These are phyloP conservation scores for Oophaga sylvatica DNA, from an alignment of 2,797 vertebrate species.

Conservation along the genomic window DNA sequence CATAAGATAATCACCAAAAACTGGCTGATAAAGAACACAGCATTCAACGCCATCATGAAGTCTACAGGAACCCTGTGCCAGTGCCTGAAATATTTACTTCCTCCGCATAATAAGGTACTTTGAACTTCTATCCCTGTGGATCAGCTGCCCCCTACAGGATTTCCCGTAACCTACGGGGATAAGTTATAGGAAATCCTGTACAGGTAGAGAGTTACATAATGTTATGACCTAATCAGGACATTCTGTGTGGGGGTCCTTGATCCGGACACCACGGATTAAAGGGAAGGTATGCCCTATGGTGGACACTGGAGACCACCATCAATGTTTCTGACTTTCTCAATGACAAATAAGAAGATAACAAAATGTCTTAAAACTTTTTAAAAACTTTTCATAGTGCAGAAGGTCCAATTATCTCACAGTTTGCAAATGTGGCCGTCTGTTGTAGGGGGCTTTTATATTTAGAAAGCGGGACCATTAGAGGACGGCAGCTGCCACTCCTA, in stretches of 20 bases:
- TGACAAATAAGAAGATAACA: neutral
- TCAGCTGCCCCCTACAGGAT: neutral
- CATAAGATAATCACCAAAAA: constrained; percentile 80
- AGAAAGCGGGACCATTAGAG: no score
- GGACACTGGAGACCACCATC: neutral
- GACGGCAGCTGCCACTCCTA: neutral
- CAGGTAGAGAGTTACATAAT: no score
- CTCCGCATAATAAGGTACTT: constrained; percentile 77
- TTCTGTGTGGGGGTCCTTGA: no score
- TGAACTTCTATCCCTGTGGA: neutral
- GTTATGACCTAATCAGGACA: no score
- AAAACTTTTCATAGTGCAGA: no score
- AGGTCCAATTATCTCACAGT: no score
- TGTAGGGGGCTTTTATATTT: no score
- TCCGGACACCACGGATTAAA: neutral
- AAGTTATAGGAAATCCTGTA: neutral
- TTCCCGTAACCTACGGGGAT: no score
- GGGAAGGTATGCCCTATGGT: no score
- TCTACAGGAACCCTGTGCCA: constrained; percentile 68
- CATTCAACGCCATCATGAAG: constrained; percentile 69
- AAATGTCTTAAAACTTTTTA: no score
- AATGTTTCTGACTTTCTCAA: neutral
- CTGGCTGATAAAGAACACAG: constrained; percentile 78
- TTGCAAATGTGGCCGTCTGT: no score
- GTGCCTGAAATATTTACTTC: constrained; percentile 75